phyloP scores from a whole-genome alignment of 2,113 vertebrate species.

The Fulmarus glacialis region DNA sequence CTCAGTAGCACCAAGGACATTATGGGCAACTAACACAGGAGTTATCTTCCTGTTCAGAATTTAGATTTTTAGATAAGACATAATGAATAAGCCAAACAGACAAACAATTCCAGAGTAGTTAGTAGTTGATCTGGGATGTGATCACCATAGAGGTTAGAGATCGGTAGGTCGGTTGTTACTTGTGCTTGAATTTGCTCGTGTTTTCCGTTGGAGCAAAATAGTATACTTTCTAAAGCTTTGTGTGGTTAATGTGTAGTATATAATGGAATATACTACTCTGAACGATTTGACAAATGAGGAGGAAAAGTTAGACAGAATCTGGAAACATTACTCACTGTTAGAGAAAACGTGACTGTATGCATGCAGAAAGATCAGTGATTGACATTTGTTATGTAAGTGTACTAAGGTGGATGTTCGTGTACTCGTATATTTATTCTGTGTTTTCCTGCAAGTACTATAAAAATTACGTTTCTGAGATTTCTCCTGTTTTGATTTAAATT shows the following conservation, averaged over 20 bases:
- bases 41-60: neutral
- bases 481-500: neutral
- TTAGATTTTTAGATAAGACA: neutral
- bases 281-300: neutral
- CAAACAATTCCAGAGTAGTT: neutral
- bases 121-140: neutral
- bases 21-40: neutral
- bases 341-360: neutral
- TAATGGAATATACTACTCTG: neutral
- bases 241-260: neutral
- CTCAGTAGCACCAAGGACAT: neutral
- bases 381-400: neutral
- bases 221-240: neutral
- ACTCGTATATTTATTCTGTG: neutral
- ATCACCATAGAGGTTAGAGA: neutral
- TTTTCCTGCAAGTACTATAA: neutral
- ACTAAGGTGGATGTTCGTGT: rapidly evolving
- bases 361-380: neutral
- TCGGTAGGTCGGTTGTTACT: neutral
- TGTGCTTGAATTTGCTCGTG: neutral
- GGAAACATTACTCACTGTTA: neutral
- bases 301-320: neutral
- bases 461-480: neutral
- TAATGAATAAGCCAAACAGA: neutral
- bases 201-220: neutral